Evolutionary conservation across 2,888 invertebrate genomes (phyloP), one percentile per base, ranked within the genome.

Genomic region (Uropetala carovei): DNA sequence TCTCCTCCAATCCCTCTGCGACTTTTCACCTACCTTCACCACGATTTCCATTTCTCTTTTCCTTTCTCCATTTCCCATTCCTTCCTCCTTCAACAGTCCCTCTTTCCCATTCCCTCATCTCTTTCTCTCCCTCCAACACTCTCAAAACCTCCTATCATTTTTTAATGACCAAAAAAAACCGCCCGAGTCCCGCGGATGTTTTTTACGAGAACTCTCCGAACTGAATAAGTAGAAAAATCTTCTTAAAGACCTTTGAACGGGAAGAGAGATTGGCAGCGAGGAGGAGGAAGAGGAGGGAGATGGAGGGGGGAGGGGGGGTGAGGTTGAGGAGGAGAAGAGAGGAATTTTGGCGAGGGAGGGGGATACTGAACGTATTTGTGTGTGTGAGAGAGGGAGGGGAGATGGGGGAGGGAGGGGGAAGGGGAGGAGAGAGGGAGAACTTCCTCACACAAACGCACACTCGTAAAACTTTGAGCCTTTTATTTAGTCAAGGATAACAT

Each of bases 211-310:
- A 64, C 89, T 56, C 89, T 43, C 89, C n/a, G 64, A n/a, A 64
- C 89, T 89, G 89, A 89, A 89, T 89, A 89, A 89, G 89, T n/a
- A 89, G 89, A 89, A 30, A 89, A 89, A 64, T 89, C 89, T 89
- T 27, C 64, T 64, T 68, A 64, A 89, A 89, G 89, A 89, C 89
- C 89, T 27, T 27, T 13, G 22, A 4, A 11, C 75, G 10, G 22
- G 22, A 13, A 59, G 22, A 60, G 18, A 11, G 30, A 30, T 60
- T 10, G 68, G 60, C 11, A 11, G 64, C n/a, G 30, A 30, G n/a
- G 14, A n/a, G 5, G n/a, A 30, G 27, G 85, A 14, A 22, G 14
- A 8, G 64, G 16, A n/a, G 64, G 64, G 8, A 30, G 30, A 27
- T 43, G 83, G 56, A 7, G 56, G 83, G 83, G 56, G 7, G 16